Evolutionary conservation across 2,797 vertebrate species (phyloP).

Genomic region (Parauchenoglanis ngamensis): DNA sequence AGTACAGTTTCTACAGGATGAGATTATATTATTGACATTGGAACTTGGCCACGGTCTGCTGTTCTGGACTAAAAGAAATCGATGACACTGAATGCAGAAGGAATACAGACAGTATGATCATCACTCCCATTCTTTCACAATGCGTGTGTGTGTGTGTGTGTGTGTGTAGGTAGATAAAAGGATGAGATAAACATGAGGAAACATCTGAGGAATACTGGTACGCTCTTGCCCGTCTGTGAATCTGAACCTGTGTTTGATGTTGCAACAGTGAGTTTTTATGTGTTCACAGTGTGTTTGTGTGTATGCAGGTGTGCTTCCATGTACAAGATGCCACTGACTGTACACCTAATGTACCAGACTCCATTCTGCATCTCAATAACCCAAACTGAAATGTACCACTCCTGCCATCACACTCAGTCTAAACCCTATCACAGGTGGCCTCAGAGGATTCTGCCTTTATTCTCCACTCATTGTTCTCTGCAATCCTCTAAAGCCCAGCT

Average conservation of each 20-base stretch:
- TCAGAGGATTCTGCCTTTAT: conserved; percentile 40
- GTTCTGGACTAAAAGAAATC: conserved; percentile 60
- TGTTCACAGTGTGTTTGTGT: conserved; percentile 38
- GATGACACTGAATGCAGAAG: conserved; percentile 50
- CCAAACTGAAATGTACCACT: neutral
- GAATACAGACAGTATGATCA: conserved; percentile 43
- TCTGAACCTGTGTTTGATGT: conserved; percentile 64
- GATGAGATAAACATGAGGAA: conserved; percentile 50
- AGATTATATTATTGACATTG: conserved; percentile 47
- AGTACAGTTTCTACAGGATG: conserved; percentile 62
- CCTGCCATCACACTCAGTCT: conserved; percentile 3
- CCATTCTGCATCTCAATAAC: conserved; percentile 13
- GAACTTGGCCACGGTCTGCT: conserved; percentile 53
- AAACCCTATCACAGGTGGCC: conserved; percentile 30
- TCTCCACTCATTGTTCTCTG: conserved; percentile 32
- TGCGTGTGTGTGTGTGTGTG: conserved; percentile 28
- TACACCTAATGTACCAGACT: neutral
- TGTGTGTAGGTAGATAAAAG: conserved; percentile 55
- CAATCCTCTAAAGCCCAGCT: conserved; percentile 46
- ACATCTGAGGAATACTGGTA: conserved; percentile 55
- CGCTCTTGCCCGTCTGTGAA: conserved; percentile 37
- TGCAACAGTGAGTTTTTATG: conserved; percentile 53
- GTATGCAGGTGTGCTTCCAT: conserved; percentile 27
- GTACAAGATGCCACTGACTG: conserved; percentile 1
- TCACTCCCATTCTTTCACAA: conserved; percentile 23